These are phyloP conservation scores for Drosophila buzzatii DNA, from an alignment of 2,888 invertebrate species.

Conservation along the genomic window DNA sequence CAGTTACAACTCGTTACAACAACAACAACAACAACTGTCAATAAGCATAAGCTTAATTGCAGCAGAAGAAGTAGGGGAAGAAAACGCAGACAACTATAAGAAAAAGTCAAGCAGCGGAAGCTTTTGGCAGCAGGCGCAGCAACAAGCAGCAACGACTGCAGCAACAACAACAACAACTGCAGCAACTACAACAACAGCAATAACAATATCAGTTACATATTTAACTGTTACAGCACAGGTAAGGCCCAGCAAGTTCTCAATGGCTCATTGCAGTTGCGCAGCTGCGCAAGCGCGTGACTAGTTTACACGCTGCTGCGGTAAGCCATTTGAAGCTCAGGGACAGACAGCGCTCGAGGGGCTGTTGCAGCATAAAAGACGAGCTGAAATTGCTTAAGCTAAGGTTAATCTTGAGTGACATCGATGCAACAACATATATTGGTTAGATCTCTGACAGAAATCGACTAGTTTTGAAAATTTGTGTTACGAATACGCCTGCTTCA, in stretches of 20 bases:
- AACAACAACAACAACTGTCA: constrained; percentile 23
- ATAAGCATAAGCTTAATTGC: constrained; percentile 41
- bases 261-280: constrained; percentile 24
- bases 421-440: not conserved
- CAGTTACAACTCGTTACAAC: constrained; percentile 54
- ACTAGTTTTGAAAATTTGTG: too few species aligned
- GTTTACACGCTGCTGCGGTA: constrained; percentile 13
- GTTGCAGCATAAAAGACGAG: constrained; percentile 9
- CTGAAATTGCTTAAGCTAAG: constrained; percentile 3
- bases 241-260: constrained; percentile 38
- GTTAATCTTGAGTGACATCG: constrained; percentile 4
- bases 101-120: constrained; percentile 23
- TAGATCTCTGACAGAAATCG: too few species aligned
- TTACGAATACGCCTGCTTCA: too few species aligned
- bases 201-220: constrained; percentile 5
- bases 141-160: not conserved
- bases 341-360: not conserved
- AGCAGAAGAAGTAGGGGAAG: constrained; percentile 3
- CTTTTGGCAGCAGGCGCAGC: constrained; percentile 25
- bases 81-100: not conserved
- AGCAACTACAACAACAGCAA: constrained; percentile 9
- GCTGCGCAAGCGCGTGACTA: constrained; percentile 55
- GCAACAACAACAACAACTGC: constrained; percentile 6
- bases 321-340: constrained; percentile 7
- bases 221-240: constrained; percentile 39